Evolutionary conservation across 2,113 vertebrate species (phyloP).

Genomic region (Acrocephalus arundinaceus): DNA sequence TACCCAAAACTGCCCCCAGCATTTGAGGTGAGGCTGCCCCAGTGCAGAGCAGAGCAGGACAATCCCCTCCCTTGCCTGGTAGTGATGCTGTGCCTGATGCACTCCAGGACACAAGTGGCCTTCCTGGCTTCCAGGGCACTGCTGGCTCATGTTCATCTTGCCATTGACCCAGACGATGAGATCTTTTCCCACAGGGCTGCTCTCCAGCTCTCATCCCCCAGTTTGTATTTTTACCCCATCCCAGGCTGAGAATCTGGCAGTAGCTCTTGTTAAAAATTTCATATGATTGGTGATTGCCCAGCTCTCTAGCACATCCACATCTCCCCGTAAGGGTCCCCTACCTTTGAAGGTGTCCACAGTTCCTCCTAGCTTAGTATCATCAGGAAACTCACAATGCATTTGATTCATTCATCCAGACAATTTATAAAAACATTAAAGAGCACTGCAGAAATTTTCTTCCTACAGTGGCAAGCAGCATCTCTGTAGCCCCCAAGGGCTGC

Average conservation of each 20-base stretch:
- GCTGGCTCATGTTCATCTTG: background rate
- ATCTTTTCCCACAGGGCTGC: background rate
- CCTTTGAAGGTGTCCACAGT: background rate
- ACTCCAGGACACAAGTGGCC: accelerated
- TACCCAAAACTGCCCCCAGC: background rate
- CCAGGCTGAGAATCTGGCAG: background rate
- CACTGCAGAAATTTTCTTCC: background rate
- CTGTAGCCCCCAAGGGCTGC: background rate
- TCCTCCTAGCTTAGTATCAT: background rate
- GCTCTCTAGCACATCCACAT: background rate
- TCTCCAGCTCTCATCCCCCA: background rate
- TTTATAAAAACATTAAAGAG: background rate
- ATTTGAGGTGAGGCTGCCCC: accelerated
- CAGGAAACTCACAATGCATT: background rate
- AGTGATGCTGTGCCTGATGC: background rate
- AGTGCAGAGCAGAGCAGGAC: background rate
- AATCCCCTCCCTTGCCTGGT: accelerated
- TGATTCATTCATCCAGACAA: background rate
- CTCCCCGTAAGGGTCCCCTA: background rate
- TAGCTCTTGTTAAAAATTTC: background rate
- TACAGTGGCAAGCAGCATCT: accelerated
- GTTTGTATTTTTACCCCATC: accelerated
- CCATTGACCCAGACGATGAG: accelerated
- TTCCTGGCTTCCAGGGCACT: background rate
- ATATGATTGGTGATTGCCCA: background rate